Base-by-base conservation (phyloP, 2,113 vertebrate species). In the Corythornis madagascariensis region DNA sequence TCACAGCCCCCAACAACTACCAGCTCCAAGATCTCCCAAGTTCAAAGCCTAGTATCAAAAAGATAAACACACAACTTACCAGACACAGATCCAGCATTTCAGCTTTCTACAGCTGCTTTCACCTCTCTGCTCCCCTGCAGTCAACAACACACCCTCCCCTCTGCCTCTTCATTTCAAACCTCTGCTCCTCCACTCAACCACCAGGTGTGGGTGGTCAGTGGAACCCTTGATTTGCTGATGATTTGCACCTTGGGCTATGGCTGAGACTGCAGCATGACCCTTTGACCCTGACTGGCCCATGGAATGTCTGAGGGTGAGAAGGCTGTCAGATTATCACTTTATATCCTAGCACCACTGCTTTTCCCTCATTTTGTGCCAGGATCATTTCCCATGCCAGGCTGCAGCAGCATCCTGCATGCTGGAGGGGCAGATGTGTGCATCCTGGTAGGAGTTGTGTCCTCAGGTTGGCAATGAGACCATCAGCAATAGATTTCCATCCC, bases 11-110 rank as follows among this genome's bases (percentile, higher is more conserved):
- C 56, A 73, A 40, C 63, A 52, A 12, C 16, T 12, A 38, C 25
- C 38, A 55, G 4, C 42, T 31, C 24, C 12, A 4, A 57, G 12
- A 22, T 7, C 10, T 56, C 47, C 35, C 40, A 9, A 1, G 6
- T 5, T 15, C 18, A 4, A 31, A 14, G 6, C 31, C 13, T 12
- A 67, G 19, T 3, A 15, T 1, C 13, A 12, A 55, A 3, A 7
- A 40, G 4, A n/a, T 5, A 0, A 17, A 18, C 29, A n/a, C 63
- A 8, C 12, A 82, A 59, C 78, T 45, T 2, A 0, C 3, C 25
- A 12, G 4, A 1, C 0, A 1, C 0, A 0, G 1, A 6, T 14
- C 6, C 53, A 3, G 0, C 0, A 0, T 1, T 8, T 28, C 63
- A 76, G 15, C 48, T 61, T 17, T 6, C 40, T 4, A 1, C 2